Evolutionary conservation across 1,140 invertebrate genomes (phyloP), one percentile per base, ranked within the genome.

Genomic region (Scaptomyza hsui): DNA sequence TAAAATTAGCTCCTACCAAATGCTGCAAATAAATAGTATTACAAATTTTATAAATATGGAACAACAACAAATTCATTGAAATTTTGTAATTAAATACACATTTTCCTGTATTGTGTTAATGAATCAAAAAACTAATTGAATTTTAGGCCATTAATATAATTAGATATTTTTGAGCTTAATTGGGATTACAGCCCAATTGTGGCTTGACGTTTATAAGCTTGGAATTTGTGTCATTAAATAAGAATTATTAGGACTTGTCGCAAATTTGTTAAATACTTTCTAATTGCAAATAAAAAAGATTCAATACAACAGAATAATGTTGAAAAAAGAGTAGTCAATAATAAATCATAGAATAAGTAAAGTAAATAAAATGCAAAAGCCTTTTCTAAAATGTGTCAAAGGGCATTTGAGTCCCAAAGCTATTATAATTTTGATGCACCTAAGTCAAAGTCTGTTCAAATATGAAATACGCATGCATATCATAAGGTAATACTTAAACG

Each of bases 211-310:
- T 12, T 13, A 3, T 47, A 13, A 15, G 1, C 2, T 47, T 4
- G 4, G 10, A n/a, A 47, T 2, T 47, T 47, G n/a, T 3, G 1
- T 41, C 39, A 44, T 56, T 47, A 47, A 47, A 37, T 59, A 35
- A 15, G 35, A 59, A 59, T 59, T 47, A 59, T 15, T 9, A 1
- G n/a, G 16, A 37, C 42, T 59, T 57, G 55, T 45, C 52, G 16
- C 42, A 5, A 18, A 44, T 2, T 3, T 44, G 42, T 3, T 26
- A 47, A 47, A 26, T 3, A 47, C 21, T 15, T 47, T 47, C 7
- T 47, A 3, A 47, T 47, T 26, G 21, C 21, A 29, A 29, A 29
- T 29, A 29, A 29, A 7, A 9, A 9, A 7, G 7, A 9, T 7
- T 24, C 4, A 5, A 29, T n/a, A n/a, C n/a, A 29, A 29, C 26